Base-by-base conservation (phyloP, 2,113 vertebrate genomes). In the Silurus glanis region DNA sequence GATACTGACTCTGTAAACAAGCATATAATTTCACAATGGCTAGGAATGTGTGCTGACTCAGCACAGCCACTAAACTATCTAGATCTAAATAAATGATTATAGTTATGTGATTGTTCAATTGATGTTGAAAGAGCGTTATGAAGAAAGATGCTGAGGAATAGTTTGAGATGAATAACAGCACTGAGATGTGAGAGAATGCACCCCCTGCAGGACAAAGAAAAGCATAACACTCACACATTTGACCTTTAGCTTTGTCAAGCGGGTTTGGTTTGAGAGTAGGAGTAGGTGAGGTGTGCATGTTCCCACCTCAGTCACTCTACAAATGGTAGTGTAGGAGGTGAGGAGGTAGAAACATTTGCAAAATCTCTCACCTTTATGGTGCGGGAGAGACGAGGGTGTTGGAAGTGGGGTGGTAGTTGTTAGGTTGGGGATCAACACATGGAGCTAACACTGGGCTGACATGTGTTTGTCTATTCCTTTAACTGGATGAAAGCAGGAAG, bases 401-500 rank as follows among this genome's bases (percentile, higher is more conserved):
- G 17, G 9, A 25, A 37, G 37, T 37, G 12, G 51, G 53, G 51
- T 51, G 59, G 59, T 21, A 62, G 55, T 76, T 58, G 82, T 19
- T 28, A 25, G 23, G 49, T 2, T 7, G 53, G 47, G 61, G 45
- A 28, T 79, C 80, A 83, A 90, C 89, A 86, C 84, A 84, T 90
- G 87, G 89, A 72, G 75, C 74, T 84, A 75, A 83, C 88, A 88
- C 81, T 67, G 58, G 19, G 58, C 86, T 75, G 59, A 81, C 82
- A 85, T 83, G 78, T 90, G 88, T 90, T 89, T 91, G 89, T 88
- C 85, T 85, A 80, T 86, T 85, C 79, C 85, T 88, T 87, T 89
- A 85, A 85, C 79, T 61, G 85, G 82, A 87, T 90, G 71, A 89
- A 90, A 87, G 84, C 79, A 79, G 86, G 75, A 88, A 86, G 69